phyloP scores from a whole-genome alignment of 2,888 invertebrate genomes.

The Laspeyria flexula region DNA sequence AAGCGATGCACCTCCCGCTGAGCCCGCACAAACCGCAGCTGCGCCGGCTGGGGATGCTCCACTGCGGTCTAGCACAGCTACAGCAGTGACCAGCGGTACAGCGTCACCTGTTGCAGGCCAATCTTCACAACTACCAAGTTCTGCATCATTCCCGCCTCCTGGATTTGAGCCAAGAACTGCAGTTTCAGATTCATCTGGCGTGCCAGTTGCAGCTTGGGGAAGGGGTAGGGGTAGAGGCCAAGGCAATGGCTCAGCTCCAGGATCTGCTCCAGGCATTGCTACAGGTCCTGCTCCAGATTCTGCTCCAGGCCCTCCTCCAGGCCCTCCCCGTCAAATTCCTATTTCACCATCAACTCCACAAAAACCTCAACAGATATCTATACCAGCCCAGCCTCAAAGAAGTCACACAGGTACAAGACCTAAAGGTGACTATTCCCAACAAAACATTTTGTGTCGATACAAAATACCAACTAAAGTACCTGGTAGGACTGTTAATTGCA shows the following conservation, averaged over 20 bases:
- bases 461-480: constrained; percentile 74
- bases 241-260: background rate
- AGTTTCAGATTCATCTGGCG: background rate
- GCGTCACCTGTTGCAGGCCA: background rate
- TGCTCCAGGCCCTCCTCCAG: background rate
- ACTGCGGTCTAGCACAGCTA: background rate
- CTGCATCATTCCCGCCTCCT: background rate
- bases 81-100: no score
- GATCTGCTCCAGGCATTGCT: background rate
- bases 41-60: background rate
- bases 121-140: background rate
- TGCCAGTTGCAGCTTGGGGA: constrained; percentile 3
- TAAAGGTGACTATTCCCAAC: constrained; percentile 2
- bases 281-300: no score
- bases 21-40: background rate
- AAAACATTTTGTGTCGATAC: constrained; percentile 43
- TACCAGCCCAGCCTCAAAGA: background rate
- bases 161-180: background rate
- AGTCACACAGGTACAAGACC: background rate
- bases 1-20: constrained; percentile 9
- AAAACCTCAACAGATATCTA: background rate
- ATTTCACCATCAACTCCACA: background rate
- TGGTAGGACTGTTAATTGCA: constrained; percentile 48
- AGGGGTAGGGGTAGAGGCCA: constrained; percentile 1
- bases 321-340: background rate